phyloP scores from a whole-genome alignment of 2,888 invertebrate genomes.

The Apamea sordens region DNA sequence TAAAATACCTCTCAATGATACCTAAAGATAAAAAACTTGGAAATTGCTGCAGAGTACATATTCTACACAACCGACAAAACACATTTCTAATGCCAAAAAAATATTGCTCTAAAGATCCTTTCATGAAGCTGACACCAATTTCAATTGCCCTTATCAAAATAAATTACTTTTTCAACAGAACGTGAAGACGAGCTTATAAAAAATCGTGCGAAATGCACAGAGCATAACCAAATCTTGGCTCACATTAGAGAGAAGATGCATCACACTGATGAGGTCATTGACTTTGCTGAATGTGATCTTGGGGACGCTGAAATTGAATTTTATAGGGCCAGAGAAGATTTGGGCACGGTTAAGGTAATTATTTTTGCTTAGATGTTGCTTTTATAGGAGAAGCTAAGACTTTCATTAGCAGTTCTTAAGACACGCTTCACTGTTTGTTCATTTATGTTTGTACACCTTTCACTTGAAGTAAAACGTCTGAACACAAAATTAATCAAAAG shows the following conservation, averaged over 20 bases:
- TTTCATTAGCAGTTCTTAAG: too few relatives aligned
- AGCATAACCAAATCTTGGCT: conserved; percentile 87
- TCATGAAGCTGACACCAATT: conserved; percentile 35
- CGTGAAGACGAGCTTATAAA: conserved; percentile 86
- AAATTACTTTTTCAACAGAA: conserved; percentile 72
- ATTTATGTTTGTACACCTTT: not conserved
- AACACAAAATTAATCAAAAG: not conserved
- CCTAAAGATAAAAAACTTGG: not conserved
- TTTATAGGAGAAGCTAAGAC: not conserved
- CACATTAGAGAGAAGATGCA: conserved; percentile 89
- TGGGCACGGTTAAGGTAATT: conserved; percentile 81
- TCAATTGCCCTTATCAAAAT: conserved; percentile 34
- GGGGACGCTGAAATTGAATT: conserved; percentile 85
- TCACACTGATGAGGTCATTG: conserved; percentile 87
- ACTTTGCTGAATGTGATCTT: conserved; percentile 84
- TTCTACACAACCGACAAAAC: not conserved
- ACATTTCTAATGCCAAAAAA: not conserved
- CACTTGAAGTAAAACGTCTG: not conserved
- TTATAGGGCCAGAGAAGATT: conserved; percentile 82
- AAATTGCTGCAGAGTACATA: not conserved
- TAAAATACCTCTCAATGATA: not conserved
- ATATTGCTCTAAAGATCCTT: conserved; percentile 36
- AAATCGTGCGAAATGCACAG: conserved; percentile 85
- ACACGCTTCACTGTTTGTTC: not conserved
- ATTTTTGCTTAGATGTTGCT: not conserved